Percentiles rank a stretch among this genome's conserved stretches.
Evolutionary conservation across 2,113 vertebrate genomes (phyloP).

Genomic region (Gopherus flavomarginatus): DNA sequence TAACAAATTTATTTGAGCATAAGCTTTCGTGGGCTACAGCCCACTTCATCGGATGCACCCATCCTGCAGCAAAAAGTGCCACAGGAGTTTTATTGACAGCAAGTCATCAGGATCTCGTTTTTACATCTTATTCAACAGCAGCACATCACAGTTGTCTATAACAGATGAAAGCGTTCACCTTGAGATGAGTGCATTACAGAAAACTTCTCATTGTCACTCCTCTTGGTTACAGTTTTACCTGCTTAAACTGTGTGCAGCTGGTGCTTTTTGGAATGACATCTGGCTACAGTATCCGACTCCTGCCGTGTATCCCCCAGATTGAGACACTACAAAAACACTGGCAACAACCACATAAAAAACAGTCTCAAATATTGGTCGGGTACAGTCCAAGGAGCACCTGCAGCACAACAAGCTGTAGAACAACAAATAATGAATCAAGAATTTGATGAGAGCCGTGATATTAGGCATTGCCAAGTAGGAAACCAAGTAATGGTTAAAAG

Average conservation of each 20-base stretch:
- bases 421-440: too few relatives aligned
- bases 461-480: too few relatives aligned
- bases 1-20: too few relatives aligned
- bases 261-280: neutral
- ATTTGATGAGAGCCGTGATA: too few relatives aligned
- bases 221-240: neutral
- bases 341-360: too few relatives aligned
- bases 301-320: neutral
- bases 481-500: too few relatives aligned
- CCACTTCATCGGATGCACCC: neutral
- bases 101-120: neutral
- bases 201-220: neutral
- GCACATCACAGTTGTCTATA: neutral
- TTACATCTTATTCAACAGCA: neutral
- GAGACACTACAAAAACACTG: too few relatives aligned
- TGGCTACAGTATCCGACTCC: neutral
- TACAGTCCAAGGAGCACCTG: too few relatives aligned
- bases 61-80: neutral
- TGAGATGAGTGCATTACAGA: neutral
- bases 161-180: neutral
- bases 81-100: neutral
- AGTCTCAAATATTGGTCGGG: too few relatives aligned
- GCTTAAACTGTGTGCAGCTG: neutral
- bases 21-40: too few relatives aligned
- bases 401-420: too few relatives aligned